A percentile compares a stretch with the other conserved stretches of the same genome.
phyloP scores from a whole-genome alignment of 1,140 invertebrate genomes.

The Solen grandis region DNA sequence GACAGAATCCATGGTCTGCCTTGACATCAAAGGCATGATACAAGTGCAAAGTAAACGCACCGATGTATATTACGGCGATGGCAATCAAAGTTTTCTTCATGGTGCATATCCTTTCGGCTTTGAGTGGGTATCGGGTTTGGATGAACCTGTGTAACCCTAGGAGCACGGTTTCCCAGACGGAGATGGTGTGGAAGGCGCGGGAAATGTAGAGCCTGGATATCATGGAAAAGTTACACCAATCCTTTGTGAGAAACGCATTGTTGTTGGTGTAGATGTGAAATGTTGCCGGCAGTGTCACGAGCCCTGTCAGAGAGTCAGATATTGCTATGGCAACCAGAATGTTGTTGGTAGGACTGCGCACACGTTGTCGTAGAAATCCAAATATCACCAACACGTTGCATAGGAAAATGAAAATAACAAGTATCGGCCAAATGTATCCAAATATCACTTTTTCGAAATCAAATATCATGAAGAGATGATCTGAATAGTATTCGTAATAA shows the following conservation, averaged over 20 bases:
- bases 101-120: constrained; percentile 4
- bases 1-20: constrained; percentile 24
- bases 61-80: constrained; percentile 9
- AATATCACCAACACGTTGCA: constrained; percentile 28
- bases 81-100: constrained; percentile 2
- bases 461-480: constrained; percentile 32
- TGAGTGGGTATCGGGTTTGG: neutral
- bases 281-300: constrained; percentile 35
- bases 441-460: constrained; percentile 27
- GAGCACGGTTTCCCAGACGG: constrained; percentile 31
- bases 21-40: constrained; percentile 48
- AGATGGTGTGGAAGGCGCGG: constrained; percentile 48
- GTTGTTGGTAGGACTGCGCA: constrained; percentile 40
- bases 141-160: constrained; percentile 25
- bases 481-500: neutral
- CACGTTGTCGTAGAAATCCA: constrained; percentile 32
- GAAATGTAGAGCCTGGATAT: constrained; percentile 39
- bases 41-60: constrained; percentile 28
- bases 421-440: constrained; percentile 36
- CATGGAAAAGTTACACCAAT: constrained; percentile 39
- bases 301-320: constrained; percentile 43
- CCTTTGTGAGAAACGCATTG: constrained; percentile 13
- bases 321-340: constrained; percentile 44
- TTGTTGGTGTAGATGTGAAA: constrained; percentile 29
- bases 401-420: constrained; percentile 7